These are phyloP conservation scores for Alces alces DNA, from an alignment of 2,113 vertebrate genomes.

Conservation along the genomic window DNA sequence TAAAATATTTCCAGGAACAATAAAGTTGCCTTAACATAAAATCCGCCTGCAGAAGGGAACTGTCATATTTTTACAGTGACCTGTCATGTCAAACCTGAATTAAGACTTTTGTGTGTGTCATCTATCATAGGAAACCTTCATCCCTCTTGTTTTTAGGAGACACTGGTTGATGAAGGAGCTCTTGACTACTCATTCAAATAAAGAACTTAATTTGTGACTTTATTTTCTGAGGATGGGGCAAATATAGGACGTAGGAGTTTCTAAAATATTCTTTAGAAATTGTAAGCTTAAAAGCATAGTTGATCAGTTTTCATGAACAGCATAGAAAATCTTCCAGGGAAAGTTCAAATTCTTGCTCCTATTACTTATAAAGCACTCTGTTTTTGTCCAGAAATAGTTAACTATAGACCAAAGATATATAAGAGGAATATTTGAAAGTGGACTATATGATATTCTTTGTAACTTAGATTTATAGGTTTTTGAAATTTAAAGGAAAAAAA, in stretches of 20 bases:
- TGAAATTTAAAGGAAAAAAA: neutral
- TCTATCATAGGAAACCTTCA: neutral
- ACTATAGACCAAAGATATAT: neutral
- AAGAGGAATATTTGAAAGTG: neutral
- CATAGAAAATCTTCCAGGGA: neutral
- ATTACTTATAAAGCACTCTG: neutral
- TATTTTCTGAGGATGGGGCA: neutral
- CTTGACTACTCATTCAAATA: neutral
- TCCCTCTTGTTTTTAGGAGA: neutral
- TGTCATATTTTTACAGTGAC: conserved; percentile 22
- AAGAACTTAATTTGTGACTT: neutral
- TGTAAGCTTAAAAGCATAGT: neutral
- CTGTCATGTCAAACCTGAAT: conserved; percentile 42
- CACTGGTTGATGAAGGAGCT: neutral
- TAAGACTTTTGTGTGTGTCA: neutral
- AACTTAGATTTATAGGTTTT: neutral
- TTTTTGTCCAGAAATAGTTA: neutral
- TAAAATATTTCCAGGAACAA: conserved; percentile 41
- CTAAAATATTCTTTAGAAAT: neutral
- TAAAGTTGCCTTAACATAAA: neutral
- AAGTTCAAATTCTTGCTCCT: neutral
- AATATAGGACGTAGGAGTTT: neutral
- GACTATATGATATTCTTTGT: neutral
- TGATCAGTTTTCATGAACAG: neutral
- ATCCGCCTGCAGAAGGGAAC: neutral